Evolutionary conservation across 2,888 invertebrate species (phyloP), one percentile per base, ranked within the genome.

Genomic region (Buathra laborator): DNA sequence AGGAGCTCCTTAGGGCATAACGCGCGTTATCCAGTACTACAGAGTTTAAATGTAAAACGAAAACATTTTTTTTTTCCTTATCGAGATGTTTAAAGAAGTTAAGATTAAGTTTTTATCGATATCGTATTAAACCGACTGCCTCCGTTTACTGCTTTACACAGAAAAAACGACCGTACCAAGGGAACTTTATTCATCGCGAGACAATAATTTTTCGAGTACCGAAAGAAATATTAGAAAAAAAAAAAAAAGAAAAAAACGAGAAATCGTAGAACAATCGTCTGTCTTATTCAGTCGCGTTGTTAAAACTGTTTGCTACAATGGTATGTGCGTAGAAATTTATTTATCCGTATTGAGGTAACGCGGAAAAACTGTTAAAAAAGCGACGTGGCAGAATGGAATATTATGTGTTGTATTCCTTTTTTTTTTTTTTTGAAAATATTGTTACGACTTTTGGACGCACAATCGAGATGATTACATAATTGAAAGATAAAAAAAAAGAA

Each of bases 401-500:
- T 67, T 51, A 72, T 59, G 44, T 76, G 48, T 53, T 66, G 32
- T 59, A 43, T 66, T 37, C 32, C n/a, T 81, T 78, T 37, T 9
- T 37, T 37, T 37, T 37, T 37, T 37, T 37, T 37, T 9, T 64
- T 14, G 24, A 68, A 14, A 78, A 86, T 86, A 88, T 87, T 84
- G 76, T 66, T 86, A 81, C 67, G 32, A 75, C 1, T 37, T 56
- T 78, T 84, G 83, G 82, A 90, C 89, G 92, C 91, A 91, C 92
- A 92, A 91, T 84, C 62, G 82, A 70, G 37, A 85, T 84, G 67
- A 81, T 76, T 84, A 16, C 44, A 19, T 43, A 24, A 84, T 72
- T 77, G 64, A 81, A 84, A 82, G 56, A 76, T 10, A 68, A 16
- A 43, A 10, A 79, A 37, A 70, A 84, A 70, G 79, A 76, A 56